Conservation (phyloP, 2,113 vertebrate genomes). For the Xenus cinereus region DNA sequence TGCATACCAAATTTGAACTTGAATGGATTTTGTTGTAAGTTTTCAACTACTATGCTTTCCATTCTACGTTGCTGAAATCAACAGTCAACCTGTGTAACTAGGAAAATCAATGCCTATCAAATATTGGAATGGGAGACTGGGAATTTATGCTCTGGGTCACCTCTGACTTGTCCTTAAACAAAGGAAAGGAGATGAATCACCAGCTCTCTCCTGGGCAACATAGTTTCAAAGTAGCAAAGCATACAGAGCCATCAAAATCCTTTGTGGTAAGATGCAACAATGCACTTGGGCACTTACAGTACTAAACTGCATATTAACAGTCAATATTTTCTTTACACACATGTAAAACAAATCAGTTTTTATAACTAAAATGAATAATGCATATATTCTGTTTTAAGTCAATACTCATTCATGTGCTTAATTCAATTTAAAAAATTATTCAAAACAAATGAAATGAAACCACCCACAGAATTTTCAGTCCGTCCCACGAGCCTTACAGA, state of each 20-base stretch:
- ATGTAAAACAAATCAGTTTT: not conserved
- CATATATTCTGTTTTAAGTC: not conserved
- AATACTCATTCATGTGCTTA: not conserved
- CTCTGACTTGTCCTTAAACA: not conserved
- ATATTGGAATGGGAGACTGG: not conserved
- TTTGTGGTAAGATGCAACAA: not conserved
- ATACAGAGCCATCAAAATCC: not conserved
- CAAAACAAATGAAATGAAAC: not conserved
- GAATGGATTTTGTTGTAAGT: not conserved
- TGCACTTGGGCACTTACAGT: not conserved
- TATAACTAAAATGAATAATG: not conserved
- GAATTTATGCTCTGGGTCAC: not conserved
- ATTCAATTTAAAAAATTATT: not conserved
- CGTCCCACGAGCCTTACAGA: not conserved
- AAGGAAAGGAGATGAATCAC: not conserved
- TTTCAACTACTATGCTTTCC: not conserved
- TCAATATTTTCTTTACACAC: not conserved
- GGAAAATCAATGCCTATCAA: not conserved
- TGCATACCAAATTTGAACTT: not conserved
- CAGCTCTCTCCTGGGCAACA: not conserved
- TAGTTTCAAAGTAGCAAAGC: not conserved
- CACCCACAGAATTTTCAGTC: not conserved
- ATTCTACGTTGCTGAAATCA: not conserved
- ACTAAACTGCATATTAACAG: not conserved
- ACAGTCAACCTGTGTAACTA: not conserved